A percentile compares a stretch with the other conserved stretches of the same genome.
phyloP scores from a whole-genome alignment of 2,888 invertebrate genomes.

The Ferrisia virgata region DNA sequence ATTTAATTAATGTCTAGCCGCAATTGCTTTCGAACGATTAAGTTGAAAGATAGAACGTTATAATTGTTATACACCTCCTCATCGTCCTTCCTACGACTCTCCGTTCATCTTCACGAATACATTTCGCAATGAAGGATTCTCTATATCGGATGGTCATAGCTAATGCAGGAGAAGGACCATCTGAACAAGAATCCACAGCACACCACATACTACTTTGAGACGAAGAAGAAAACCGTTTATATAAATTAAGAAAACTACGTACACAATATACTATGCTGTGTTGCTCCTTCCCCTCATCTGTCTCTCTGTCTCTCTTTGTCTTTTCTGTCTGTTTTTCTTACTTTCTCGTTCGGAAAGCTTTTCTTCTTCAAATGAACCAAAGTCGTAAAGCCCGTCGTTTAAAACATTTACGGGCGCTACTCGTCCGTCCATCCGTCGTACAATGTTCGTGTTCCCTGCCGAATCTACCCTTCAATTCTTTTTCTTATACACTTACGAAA shows the following conservation, averaged over 20 bases:
- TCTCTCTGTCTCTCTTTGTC: background rate
- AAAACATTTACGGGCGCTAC: background rate
- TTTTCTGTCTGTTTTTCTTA: no score
- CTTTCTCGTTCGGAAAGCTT: no score
- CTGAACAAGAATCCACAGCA: background rate
- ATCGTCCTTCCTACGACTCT: background rate
- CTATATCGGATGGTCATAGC: no score
- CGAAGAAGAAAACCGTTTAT: background rate
- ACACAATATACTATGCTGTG: background rate
- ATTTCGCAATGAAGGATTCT: background rate
- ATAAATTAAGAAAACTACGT: background rate
- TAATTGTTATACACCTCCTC: slow-evolving; percentile 18
- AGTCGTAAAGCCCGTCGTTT: background rate
- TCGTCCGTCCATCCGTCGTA: background rate
- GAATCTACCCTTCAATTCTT: background rate
- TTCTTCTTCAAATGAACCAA: background rate
- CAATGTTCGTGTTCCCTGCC: background rate
- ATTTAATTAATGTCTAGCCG: slow-evolving; percentile 37
- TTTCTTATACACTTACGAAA: background rate
- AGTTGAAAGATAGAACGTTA: slow-evolving; percentile 32
- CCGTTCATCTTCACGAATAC: no score
- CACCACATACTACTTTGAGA: background rate
- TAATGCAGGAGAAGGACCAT: no score
- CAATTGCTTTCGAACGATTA: slow-evolving; percentile 36
- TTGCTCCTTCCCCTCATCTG: background rate